These are phyloP conservation scores for Tonatia bakeri DNA, from an alignment of 2,113 vertebrate species.

Conservation along the genomic window DNA sequence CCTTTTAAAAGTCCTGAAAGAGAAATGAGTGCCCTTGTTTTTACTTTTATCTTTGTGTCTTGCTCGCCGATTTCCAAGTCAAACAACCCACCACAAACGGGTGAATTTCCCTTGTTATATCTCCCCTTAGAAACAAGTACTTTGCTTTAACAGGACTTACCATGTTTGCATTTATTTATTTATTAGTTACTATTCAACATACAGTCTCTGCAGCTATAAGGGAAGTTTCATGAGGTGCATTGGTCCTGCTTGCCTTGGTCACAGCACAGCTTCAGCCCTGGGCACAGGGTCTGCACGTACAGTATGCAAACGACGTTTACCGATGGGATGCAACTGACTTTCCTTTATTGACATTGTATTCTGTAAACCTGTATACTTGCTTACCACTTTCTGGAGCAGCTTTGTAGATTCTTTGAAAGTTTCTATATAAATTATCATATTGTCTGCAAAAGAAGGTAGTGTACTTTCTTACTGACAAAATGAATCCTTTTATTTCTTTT, in stretches of 20 bases:
- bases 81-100: background rate
- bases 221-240: background rate
- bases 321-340: background rate
- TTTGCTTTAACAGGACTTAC: background rate
- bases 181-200: background rate
- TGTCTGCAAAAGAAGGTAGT: background rate
- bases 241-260: background rate
- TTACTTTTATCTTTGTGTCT: background rate
- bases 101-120: background rate
- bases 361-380: background rate
- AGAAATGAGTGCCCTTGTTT: background rate
- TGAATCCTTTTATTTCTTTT: background rate
- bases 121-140: too few relatives aligned
- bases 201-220: background rate
- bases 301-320: background rate
- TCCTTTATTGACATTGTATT: background rate
- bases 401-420: background rate
- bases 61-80: background rate
- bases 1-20: background rate
- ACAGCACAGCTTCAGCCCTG: background rate
- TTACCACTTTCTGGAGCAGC: background rate
- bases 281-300: background rate
- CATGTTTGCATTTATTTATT: background rate
- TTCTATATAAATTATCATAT: background rate
- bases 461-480: background rate